Evolutionary conservation across 23 tunicate genomes (phyloP).

Genomic region (Corella eumyota): DNA sequence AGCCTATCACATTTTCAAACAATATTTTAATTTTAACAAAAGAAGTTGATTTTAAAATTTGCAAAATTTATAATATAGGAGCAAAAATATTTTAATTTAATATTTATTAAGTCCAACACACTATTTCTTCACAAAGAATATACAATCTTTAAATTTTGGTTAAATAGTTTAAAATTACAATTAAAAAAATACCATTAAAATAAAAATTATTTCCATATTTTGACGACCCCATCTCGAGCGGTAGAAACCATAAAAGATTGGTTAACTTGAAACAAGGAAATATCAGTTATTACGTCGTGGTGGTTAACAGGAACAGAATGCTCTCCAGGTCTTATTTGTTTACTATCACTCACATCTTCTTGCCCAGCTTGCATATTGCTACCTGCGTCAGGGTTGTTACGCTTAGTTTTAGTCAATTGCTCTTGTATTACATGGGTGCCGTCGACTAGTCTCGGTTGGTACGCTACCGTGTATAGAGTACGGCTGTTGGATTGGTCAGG

Average conservation of each 20-base stretch:
- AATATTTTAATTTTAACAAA: too few species aligned
- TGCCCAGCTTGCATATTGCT: constrained; percentile 4
- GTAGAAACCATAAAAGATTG: constrained; percentile 61
- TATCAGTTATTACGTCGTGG: constrained; percentile 72
- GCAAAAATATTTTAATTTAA: not conserved
- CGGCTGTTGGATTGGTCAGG: constrained; percentile 40
- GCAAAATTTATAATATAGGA: not conserved
- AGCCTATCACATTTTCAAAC: too few species aligned
- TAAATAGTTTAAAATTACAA: not conserved
- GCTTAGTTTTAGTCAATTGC: constrained; percentile 29
- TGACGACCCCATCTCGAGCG: constrained; percentile 74
- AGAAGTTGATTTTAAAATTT: not conserved
- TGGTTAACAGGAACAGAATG: constrained; percentile 46
- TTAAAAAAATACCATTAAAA: not conserved
- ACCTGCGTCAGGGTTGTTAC: not conserved
- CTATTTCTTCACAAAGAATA: too few species aligned
- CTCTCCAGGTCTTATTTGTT: constrained; percentile 25
- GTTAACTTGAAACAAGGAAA: constrained; percentile 45
- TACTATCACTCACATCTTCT: constrained; percentile 6
- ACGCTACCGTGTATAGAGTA: constrained; percentile 23
- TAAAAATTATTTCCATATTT: constrained; percentile 65
- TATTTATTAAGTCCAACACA: too few species aligned
- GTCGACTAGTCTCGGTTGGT: constrained; percentile 57
- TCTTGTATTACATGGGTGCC: constrained; percentile 79
- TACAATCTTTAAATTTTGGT: not conserved